Base-by-base conservation (phyloP, 1,140 invertebrate genomes). In the Venustaconcha ellipsiformis region DNA sequence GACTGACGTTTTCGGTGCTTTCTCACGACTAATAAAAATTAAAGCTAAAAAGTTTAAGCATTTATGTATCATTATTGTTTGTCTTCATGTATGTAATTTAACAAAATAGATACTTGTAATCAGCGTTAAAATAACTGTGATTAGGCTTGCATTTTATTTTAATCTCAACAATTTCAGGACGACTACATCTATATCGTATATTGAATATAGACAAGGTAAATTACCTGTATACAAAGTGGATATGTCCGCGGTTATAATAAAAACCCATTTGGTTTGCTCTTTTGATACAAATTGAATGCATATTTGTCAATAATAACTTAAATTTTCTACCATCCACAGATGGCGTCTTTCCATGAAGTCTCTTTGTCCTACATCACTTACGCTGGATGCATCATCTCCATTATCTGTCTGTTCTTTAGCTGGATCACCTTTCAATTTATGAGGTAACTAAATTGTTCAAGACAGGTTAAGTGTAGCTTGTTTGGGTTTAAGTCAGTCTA, bases 361-460 rank as follows among this genome's bases (percentile, higher is more conserved):
- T 93, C 94, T 1, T 88, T 97, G 68, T 92, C 94, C 76, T 92
- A 96, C 59, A 93, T 97, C 70, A 97, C 95, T 4, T 94, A 95
- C 80, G 92, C 96, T 64, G 95, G 96, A 74, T 96, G 96, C 88
- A 93, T 94, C 78, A 93, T 98, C 83, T 95, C 95, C 64, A 93
- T 96, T 82, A 91, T 97, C 68, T 95, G 95, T 84, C 91, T 97
- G 63, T 89, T 95, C 15, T 92, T 96, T 23, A 94, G 95, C n/a
- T 94, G 96, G 76, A 89, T 96, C 69, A 95, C 95, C 37, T 96
- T 97, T 89, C 94, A 94, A 83, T 93, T 95, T 84, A 94, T 96
- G 90, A 93, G 93, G 91, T 92, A 82, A 82, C 58, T 57, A 30
- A 6, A 30, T 30, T 26, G 13, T 20, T 17, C n/a, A 17, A 66